Conservation (phyloP, 1,140 invertebrate species). For the Diabrotica virgifera region DNA sequence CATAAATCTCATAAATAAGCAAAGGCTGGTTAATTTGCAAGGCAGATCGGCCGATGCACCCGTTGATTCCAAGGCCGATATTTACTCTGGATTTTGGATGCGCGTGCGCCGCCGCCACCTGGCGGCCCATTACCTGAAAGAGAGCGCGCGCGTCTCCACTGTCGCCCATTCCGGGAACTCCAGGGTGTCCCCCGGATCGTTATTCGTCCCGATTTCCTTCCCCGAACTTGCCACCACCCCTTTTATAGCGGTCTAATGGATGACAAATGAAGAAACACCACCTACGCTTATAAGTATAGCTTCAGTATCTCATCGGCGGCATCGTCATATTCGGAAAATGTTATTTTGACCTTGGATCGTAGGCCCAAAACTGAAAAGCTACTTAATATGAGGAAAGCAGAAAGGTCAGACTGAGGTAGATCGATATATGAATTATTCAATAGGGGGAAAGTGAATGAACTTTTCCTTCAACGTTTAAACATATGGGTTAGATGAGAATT, state of each 20-base stretch:
- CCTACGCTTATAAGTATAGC: constrained; percentile 9
- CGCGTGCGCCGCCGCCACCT: constrained; percentile 28
- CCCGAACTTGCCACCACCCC: constrained; percentile 18
- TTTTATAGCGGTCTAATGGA: constrained; percentile 15
- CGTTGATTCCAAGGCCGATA: constrained; percentile 34
- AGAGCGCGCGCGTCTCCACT: constrained; percentile 19
- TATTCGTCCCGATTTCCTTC: constrained; percentile 40
- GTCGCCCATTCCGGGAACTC: constrained; percentile 28
- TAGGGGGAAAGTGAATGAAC: constrained; percentile 51
- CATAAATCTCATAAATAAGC: constrained; percentile 45
- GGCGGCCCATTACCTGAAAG: constrained; percentile 36
- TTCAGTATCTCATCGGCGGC: not conserved
- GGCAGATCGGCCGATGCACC: constrained; percentile 44
- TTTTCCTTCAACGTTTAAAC: constrained; percentile 43
- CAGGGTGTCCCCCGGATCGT: constrained; percentile 36
- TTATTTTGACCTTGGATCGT: constrained; percentile 20
- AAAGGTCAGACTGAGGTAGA: constrained; percentile 48
- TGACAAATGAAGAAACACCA: constrained; percentile 22
- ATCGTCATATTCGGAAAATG: constrained; percentile 13
- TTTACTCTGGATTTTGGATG: constrained; percentile 1
- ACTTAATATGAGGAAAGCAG: constrained; percentile 49
- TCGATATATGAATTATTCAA: constrained; percentile 52
- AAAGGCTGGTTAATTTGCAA: constrained; percentile 43
- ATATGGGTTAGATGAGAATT: constrained; percentile 46
- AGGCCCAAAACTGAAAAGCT: constrained; percentile 32